Evolutionary conservation across 2,113 vertebrate species (phyloP), one percentile per base, ranked within the genome.

Genomic region (Lepisosteus oculatus): DNA sequence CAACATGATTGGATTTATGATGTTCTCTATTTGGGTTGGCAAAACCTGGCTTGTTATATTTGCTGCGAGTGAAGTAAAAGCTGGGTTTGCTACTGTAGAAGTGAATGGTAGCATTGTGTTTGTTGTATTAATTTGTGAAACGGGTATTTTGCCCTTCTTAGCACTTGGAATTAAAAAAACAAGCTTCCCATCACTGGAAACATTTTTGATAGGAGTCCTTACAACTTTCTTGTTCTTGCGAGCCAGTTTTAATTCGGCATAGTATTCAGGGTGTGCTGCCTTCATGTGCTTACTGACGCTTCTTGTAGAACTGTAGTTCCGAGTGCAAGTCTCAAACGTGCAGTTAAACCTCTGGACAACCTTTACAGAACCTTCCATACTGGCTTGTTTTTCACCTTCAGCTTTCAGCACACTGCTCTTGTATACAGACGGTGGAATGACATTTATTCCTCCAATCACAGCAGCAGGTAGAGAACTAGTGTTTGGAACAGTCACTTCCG

Each of bases 251-350:
- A 96, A 96, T 62, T 92, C 86, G 43, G 93, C 90, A 3, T 97
- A 98, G 69, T 96, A 96, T 17, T 96, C 95, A 43, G 95, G 90
- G 74, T 98, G 97, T 43, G 88, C 86, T 0, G 94, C 90, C 83
- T 95, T 98, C 95, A 99, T 98, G 74, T 99, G 97, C 78, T 99
- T 99, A 68, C 92, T 90, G 72, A 98, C 96, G 82, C 94, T 99
- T 76, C 94, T 93, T 8, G 92, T 90, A 0, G 93, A 96, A 84
- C 96, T 95, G 75, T 99, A 98, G 0, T 93, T 90, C 76, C 95
- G 89, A 68, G 92, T 90, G 72, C 97, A 99, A 0, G 90, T 92
- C 51, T 94, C 94, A 42, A 94, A 91, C 11, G 95, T 93, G 76
- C 97, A 99, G 76, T 86, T 93, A 72, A 93, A 96, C 71, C 94